Percentiles rank a stretch among this genome's conserved stretches.
These are phyloP conservation scores for Danio kyathit DNA, from an alignment of 2,797 vertebrate genomes.

Conservation along the genomic window DNA sequence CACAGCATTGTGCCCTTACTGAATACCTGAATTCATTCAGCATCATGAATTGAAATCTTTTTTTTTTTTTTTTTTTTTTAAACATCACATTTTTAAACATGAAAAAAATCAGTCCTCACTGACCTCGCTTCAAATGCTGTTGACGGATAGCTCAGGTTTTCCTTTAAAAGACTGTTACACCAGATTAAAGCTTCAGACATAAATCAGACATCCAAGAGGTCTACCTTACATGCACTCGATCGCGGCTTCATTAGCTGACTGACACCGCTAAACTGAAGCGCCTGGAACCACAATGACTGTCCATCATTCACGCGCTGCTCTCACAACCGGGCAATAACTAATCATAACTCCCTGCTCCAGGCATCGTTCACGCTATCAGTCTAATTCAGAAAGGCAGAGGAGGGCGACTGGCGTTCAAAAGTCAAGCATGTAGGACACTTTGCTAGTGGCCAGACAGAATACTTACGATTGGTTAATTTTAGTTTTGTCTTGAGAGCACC, in stretches of 20 bases:
- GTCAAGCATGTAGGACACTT: slow-evolving; percentile 48
- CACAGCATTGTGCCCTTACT: too few species aligned
- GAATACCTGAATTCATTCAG: too few species aligned
- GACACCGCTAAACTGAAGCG: slow-evolving; percentile 48
- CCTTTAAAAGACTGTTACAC: neutral
- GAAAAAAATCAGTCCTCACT: too few species aligned
- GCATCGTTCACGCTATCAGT: slow-evolving; percentile 69
- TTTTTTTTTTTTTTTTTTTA: too few species aligned
- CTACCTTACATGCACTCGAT: slow-evolving; percentile 5
- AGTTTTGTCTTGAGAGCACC: slow-evolving; percentile 11
- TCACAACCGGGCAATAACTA: slow-evolving; percentile 36
- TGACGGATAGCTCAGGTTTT: neutral
- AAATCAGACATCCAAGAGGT: neutral
- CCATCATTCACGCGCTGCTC: slow-evolving; percentile 40
- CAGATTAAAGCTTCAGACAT: neutral
- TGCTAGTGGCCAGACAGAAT: slow-evolving; percentile 39
- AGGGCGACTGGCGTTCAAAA: slow-evolving; percentile 75
- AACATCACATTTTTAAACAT: too few species aligned
- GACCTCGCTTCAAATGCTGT: neutral
- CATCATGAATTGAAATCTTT: too few species aligned
- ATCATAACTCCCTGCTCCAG: slow-evolving; percentile 52
- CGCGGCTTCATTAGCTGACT: slow-evolving; percentile 54
- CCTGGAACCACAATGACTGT: slow-evolving; percentile 33
- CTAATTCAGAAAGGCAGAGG: slow-evolving; percentile 80
- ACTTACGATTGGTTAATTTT: slow-evolving; percentile 42